Evolutionary conservation across 2,797 vertebrate genomes (phyloP).

Genomic region (Scomberomorus guttatus): DNA sequence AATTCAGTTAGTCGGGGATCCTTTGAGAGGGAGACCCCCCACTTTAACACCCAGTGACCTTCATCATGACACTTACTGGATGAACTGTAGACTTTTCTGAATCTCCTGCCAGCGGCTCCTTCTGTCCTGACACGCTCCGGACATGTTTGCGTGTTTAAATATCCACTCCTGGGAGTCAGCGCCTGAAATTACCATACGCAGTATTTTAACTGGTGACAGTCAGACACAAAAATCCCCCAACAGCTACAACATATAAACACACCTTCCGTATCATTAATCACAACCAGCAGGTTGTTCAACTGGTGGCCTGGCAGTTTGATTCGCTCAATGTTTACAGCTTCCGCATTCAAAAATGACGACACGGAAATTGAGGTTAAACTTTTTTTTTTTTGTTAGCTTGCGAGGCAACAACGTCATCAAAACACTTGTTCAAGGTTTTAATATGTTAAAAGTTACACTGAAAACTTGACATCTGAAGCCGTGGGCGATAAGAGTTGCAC

Average conservation of each 20-base stretch:
- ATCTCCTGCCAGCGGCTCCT: constrained; percentile 94
- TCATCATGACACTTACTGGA: constrained; percentile 89
- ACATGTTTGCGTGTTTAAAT: constrained; percentile 90
- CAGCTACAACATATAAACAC: not conserved
- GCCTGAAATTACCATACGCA: constrained; percentile 79
- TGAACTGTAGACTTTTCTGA: constrained; percentile 95
- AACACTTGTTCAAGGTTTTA: accelerated
- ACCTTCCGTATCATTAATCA: not conserved
- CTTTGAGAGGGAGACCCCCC: not conserved
- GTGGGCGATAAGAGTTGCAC: not conserved
- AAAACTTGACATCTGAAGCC: not conserved
- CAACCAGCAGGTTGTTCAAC: not conserved
- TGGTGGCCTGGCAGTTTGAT: constrained; percentile 1
- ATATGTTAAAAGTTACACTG: accelerated
- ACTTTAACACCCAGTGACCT: not conserved
- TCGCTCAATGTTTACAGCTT: constrained; percentile 15
- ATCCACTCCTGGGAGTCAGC: constrained; percentile 76
- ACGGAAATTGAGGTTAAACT: constrained; percentile 33
- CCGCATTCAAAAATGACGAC: constrained; percentile 66
- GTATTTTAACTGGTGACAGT: accelerated
- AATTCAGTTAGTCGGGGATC: too few relatives aligned
- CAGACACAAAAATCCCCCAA: not conserved
- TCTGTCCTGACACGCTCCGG: constrained; percentile 90
- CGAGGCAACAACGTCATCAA: not conserved
- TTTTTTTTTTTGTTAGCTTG: not conserved